Evolutionary conservation across 1,140 invertebrate genomes (phyloP), one percentile per base, ranked within the genome.

Genomic region (Apis cerana): DNA sequence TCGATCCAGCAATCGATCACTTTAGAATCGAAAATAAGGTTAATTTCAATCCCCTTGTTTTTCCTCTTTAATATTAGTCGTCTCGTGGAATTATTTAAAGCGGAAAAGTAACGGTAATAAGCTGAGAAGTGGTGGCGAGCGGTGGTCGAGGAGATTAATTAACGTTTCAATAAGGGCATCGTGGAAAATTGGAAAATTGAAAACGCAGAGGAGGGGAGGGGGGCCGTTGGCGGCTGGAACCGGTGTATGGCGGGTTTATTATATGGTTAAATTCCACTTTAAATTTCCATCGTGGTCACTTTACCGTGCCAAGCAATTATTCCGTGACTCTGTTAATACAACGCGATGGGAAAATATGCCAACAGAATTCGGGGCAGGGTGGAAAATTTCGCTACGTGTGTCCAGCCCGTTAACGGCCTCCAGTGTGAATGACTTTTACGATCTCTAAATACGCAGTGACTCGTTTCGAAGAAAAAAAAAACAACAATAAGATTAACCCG

Each of bases 301-400:
- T 80, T 61, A 54, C 33, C 33, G 59, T 56, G 50, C 23, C 61
- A 27, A 74, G 62, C 74, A 75, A 81, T 81, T 81, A 81, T 48
- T 81, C 56, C 54, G 43, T 52, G 59, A 56, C 17, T 56, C 33
- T n/a, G 61, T 52, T 33, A 64, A 52, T 62, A 61, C n/a, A 33
- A 52, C 50, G 23, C 2, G 21, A 71, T 48, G 61, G 15, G 62
- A 74, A 65, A 80, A 80, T 65, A 64, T 74, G 52, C 19, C 52
- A 27, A 17, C n/a, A 19, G 54, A 50, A 58, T 65, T 43, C 70
- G 70, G 33, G 12, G 52, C 15, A 23, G 19, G 15, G 54, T 7
- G 15, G 43, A 1, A 62, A 65, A 43, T 80, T 54, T 21, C 27
- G 7, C 50, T 4, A 52, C 17, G 43, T 13, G 9, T n/a, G 43